Conservation (phyloP, 2,888 invertebrate genomes). For the Ischnura elegans region DNA sequence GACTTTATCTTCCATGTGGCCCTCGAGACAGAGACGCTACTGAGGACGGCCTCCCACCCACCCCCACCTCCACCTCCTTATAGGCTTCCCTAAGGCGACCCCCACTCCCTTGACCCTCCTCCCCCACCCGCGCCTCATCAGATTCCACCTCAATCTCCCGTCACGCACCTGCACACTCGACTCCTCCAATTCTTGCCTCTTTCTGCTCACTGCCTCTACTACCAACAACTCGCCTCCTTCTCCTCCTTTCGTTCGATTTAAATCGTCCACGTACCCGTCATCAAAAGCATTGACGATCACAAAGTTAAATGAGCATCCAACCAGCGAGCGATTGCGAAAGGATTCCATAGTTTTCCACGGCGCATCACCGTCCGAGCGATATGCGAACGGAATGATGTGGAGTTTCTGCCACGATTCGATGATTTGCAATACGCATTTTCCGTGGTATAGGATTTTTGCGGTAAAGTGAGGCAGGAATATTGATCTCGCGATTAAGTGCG, state of each 20-base stretch:
- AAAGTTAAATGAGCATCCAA: conserved; percentile 30
- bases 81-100: not conserved
- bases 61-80: not conserved
- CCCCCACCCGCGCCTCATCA: not conserved
- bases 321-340: not conserved
- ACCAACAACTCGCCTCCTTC: not conserved
- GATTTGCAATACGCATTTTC: conserved; percentile 22
- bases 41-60: not conserved
- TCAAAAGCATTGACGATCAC: conserved; percentile 30
- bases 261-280: conserved; percentile 14
- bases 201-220: not conserved
- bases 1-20: conserved; percentile 36
- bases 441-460: not conserved
- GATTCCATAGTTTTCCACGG: not conserved
- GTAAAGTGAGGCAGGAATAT: not conserved
- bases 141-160: conserved; percentile 27
- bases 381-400: conserved; percentile 3
- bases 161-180: conserved; percentile 14
- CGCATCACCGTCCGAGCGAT: conserved; percentile 5
- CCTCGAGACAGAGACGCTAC: conserved; percentile 37
- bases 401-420: not conserved
- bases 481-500: not conserved
- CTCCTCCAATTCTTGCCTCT: not conserved
- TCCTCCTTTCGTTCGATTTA: not conserved
- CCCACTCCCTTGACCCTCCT: not conserved